phyloP scores from a whole-genome alignment of 2,888 invertebrate species.

The Ichneumoninae sp. region DNA sequence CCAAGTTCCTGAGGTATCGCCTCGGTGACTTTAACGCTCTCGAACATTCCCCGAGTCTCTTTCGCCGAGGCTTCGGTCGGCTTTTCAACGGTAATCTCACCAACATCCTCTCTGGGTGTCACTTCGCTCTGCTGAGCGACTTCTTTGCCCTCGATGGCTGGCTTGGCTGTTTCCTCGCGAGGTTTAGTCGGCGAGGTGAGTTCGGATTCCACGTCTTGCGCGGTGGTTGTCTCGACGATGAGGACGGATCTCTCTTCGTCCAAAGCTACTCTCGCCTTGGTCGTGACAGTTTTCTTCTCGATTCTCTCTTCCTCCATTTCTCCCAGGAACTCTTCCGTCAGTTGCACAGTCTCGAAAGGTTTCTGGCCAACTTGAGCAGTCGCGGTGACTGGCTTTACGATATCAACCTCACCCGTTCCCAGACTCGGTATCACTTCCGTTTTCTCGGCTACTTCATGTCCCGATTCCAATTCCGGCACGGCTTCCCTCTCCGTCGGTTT shows the following conservation, averaged over 20 bases:
- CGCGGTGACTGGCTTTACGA: conserved; percentile 77
- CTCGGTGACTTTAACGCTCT: conserved; percentile 84
- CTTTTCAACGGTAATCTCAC: conserved; percentile 76
- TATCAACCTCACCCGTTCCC: conserved; percentile 81
- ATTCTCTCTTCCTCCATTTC: conserved; percentile 84
- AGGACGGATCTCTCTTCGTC: conserved; percentile 81
- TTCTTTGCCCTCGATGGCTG: conserved; percentile 81
- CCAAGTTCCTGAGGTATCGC: conserved; percentile 76
- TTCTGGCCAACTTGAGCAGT: conserved; percentile 83
- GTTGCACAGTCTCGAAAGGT: conserved; percentile 83
- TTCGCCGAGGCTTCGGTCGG: conserved; percentile 83
- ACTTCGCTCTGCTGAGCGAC: conserved; percentile 83
- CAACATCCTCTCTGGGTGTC: conserved; percentile 73
- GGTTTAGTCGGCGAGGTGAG: conserved; percentile 69
- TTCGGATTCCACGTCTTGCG: conserved; percentile 74
- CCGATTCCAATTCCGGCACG: conserved; percentile 72
- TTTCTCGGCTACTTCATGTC: conserved; percentile 85
- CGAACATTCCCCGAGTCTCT: conserved; percentile 84
- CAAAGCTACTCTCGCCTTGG: conserved; percentile 82
- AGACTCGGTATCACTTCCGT: conserved; percentile 84
- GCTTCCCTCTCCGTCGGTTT: conserved; percentile 73
- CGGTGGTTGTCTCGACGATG: conserved; percentile 72
- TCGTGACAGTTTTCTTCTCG: conserved; percentile 76
- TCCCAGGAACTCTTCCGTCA: conserved; percentile 83
- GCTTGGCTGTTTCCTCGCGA: conserved; percentile 78